Conservation (phyloP, 2,888 invertebrate species). For the Bombylius discolor region DNA sequence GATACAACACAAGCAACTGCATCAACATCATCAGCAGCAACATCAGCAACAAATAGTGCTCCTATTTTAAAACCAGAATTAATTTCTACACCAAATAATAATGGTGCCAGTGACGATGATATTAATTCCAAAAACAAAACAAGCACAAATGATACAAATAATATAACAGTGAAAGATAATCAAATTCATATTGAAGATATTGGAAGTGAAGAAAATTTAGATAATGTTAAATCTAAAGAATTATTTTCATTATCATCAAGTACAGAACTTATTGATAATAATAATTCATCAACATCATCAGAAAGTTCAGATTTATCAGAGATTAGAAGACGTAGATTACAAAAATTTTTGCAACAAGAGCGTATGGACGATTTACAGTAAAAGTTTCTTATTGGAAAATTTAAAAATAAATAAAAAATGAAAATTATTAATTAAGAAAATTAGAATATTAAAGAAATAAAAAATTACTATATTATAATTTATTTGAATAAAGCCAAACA, state of each 20-base stretch:
- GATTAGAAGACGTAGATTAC: slow-evolving; percentile 60
- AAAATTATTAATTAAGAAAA: no score
- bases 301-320: slow-evolving; percentile 45
- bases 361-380: neutral
- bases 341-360: slow-evolving; percentile 44
- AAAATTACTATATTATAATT: no score
- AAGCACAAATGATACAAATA: neutral
- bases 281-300: slow-evolving; percentile 13
- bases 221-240: neutral
- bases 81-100: neutral
- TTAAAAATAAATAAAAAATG: no score
- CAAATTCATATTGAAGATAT: slow-evolving; percentile 33
- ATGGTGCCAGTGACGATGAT: neutral
- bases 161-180: neutral
- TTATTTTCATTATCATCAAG: neutral
- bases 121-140: neutral
- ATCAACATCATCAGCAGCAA: slow-evolving; percentile 5
- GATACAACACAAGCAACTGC: slow-evolving; percentile 9
- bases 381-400: no score
- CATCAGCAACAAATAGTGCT: slow-evolving; percentile 6
- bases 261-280: slow-evolving; percentile 7
- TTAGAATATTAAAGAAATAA: no score
- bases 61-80: neutral
- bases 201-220: slow-evolving; percentile 29
- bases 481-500: no score